Evolutionary conservation across 2,888 invertebrate genomes (phyloP).

Genomic region (Epirrhoe alternata): DNA sequence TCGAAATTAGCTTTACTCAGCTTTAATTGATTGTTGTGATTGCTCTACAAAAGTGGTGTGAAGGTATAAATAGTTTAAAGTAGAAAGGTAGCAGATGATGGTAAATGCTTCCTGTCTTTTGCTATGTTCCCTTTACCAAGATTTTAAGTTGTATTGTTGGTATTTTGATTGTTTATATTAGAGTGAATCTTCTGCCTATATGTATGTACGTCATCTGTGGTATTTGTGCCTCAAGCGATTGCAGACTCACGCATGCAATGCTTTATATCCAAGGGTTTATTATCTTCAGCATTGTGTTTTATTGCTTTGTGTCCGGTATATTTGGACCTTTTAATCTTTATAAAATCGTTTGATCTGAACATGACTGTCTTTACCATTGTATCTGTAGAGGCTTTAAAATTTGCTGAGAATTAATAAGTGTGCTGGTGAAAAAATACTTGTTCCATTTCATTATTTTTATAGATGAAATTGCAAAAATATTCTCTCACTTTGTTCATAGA

Average conservation of each 20-base stretch:
- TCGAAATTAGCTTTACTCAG: no score
- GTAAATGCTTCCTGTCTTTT: not conserved
- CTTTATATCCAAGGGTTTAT: slow-evolving; percentile 40
- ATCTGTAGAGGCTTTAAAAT: slow-evolving; percentile 1
- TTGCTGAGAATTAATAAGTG: not conserved
- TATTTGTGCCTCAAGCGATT: slow-evolving; percentile 32
- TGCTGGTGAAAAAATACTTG: not conserved
- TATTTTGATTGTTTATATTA: not conserved
- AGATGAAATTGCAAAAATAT: slow-evolving; percentile 1
- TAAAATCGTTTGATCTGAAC: slow-evolving; percentile 17
- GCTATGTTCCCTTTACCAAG: not conserved
- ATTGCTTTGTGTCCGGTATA: slow-evolving; percentile 31
- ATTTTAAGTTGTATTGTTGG: not conserved
- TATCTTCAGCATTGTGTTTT: slow-evolving; percentile 41
- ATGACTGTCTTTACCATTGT: slow-evolving; percentile 11
- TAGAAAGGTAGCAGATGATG: no score
- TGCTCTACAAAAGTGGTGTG: no score
- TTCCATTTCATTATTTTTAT: no score
- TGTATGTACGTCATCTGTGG: slow-evolving; percentile 22
- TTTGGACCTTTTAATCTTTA: slow-evolving; percentile 20
- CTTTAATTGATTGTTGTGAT: not conserved
- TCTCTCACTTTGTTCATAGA: slow-evolving; percentile 9
- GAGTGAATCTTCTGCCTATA: slow-evolving; percentile 11
- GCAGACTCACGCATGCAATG: slow-evolving; percentile 40
- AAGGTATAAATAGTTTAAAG: no score